Conservation (phyloP, 2,113 vertebrate species). For the Python bivittatus region DNA sequence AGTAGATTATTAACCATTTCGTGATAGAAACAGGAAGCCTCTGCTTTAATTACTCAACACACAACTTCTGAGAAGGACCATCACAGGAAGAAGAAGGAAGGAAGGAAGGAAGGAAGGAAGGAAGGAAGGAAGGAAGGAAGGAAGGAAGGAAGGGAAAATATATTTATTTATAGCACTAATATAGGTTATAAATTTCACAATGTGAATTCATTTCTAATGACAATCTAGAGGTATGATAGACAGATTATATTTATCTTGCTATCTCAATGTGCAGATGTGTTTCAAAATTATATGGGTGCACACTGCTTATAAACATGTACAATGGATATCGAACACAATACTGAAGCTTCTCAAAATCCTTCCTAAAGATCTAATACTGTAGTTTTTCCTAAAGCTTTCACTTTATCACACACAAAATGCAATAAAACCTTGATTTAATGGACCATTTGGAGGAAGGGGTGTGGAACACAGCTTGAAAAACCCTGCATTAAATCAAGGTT, state of each 20-base stretch:
- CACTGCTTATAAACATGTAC: conserved; percentile 10
- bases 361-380: conserved; percentile 8
- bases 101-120: background rate
- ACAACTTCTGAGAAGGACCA: conserved; percentile 22
- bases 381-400: background rate
- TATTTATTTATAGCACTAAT: background rate
- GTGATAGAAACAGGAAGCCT: background rate
- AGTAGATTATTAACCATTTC: background rate
- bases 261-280: conserved; percentile 33
- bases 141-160: conserved; percentile 2
- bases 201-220: conserved; percentile 29
- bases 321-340: conserved; percentile 33
- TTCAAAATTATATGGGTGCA: conserved; percentile 54
- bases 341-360: conserved; percentile 16
- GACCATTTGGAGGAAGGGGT: background rate
- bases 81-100: conserved; percentile 20
- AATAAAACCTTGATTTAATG: background rate
- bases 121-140: background rate
- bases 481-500: background rate
- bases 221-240: conserved; percentile 7
- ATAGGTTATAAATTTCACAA: conserved; percentile 32
- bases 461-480: background rate
- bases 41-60: conserved; percentile 33
- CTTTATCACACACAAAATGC: conserved; percentile 20
- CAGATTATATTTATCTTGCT: background rate